phyloP scores from a whole-genome alignment of 2,113 vertebrate species.

The Formicarius rufipectus region DNA sequence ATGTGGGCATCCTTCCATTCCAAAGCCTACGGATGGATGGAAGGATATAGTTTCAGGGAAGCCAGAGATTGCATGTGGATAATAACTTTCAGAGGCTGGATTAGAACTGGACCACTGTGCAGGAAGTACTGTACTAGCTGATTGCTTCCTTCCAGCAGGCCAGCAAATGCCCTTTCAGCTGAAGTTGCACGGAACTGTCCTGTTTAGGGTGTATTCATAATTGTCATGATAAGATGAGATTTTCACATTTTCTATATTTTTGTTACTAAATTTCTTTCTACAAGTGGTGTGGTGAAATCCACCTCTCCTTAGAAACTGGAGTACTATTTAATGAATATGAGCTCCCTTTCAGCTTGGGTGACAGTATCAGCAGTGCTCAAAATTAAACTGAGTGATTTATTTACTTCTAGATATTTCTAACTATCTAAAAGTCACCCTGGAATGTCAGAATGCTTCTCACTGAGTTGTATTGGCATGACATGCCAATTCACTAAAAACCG shows the following conservation, averaged over 20 bases:
- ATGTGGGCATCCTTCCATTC: background rate
- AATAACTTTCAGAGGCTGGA: background rate
- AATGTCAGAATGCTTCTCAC: background rate
- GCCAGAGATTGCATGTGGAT: background rate
- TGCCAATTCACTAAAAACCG: background rate
- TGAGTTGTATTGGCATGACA: background rate
- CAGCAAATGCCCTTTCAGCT: background rate
- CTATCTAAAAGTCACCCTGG: background rate
- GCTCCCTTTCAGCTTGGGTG: background rate
- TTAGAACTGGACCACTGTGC: background rate
- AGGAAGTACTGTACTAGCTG: background rate
- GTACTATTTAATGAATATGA: background rate
- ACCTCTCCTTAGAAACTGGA: background rate
- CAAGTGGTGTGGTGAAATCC: background rate
- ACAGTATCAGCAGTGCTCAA: background rate
- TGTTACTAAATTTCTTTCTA: background rate
- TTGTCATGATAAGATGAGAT: background rate
- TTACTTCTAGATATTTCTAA: background rate
- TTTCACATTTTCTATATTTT: background rate
- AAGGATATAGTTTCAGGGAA: background rate
- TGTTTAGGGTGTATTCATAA: background rate
- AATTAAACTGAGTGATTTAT: background rate
- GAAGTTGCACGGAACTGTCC: background rate
- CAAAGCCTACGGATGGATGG: background rate
- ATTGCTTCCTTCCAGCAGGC: background rate